Evolutionary conservation across 2,888 invertebrate species (phyloP).

Genomic region (Troides aeacus): DNA sequence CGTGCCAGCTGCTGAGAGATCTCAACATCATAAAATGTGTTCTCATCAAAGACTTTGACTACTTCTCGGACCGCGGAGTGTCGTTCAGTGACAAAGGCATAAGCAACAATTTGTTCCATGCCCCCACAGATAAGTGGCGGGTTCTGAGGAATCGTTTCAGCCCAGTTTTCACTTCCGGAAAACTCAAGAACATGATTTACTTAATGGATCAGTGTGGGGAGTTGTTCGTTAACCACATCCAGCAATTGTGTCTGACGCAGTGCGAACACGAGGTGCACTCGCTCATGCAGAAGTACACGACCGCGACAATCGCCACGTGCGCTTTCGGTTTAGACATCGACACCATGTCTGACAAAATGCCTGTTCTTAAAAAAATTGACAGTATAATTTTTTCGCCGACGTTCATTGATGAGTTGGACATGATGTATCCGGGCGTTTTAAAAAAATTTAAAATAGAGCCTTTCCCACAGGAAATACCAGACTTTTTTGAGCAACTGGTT

Average conservation of each 20-base stretch:
- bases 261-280: conserved; percentile 40
- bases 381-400: conserved; percentile 7
- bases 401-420: conserved; percentile 31
- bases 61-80: conserved; percentile 50
- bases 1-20: conserved; percentile 49
- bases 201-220: conserved; percentile 46
- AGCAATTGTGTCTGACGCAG: conserved; percentile 25
- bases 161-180: conserved; percentile 56
- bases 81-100: conserved; percentile 49
- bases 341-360: conserved; percentile 2
- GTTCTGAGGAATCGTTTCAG: conserved; percentile 48
- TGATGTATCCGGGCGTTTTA: conserved; percentile 51
- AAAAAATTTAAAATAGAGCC: conserved; percentile 41
- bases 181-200: conserved; percentile 56
- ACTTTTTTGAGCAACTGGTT: conserved; percentile 45
- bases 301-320: conserved; percentile 43
- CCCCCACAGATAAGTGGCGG: conserved; percentile 52
- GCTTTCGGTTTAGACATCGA: conserved; percentile 47
- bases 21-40: conserved; percentile 53
- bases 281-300: conserved; percentile 45
- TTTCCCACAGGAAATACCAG: conserved; percentile 38
- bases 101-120: conserved; percentile 51
- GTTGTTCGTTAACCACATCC: conserved; percentile 41
- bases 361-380: conserved; percentile 8
- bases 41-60: conserved; percentile 55